Conservation (phyloP, 1,140 invertebrate species). For the Aphidius ervi region DNA sequence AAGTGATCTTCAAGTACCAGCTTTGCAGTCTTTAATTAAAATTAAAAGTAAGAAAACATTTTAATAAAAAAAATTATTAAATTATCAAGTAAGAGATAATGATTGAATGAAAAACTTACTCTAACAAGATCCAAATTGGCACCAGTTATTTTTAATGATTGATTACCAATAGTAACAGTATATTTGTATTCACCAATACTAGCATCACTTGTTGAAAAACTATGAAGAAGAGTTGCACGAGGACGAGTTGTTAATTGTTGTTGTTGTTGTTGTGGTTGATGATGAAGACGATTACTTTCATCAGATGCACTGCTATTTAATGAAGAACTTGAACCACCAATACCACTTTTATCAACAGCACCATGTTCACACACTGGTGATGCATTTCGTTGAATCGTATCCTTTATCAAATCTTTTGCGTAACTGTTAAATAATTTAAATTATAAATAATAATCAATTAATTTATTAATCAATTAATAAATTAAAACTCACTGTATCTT, state of each 20-base stretch:
- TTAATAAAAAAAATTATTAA: conserved; percentile 8
- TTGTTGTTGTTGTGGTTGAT: conserved; percentile 29
- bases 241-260: conserved; percentile 36
- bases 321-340: conserved; percentile 62
- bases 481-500: conserved; percentile 74
- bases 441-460: conserved; percentile 8
- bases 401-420: conserved; percentile 86
- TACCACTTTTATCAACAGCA: conserved; percentile 56
- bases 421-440: conserved; percentile 57
- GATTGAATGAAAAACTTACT: conserved; percentile 51
- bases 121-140: conserved; percentile 77
- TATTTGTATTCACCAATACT: conserved; percentile 81
- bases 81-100: conserved; percentile 12
- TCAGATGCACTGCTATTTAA: conserved; percentile 73
- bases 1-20: conserved; percentile 79
- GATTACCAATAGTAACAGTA: conserved; percentile 74
- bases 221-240: conserved; percentile 63
- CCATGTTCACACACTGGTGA: conserved; percentile 72
- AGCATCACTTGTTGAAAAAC: conserved; percentile 78
- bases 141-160: conserved; percentile 79
- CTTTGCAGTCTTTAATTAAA: conserved; percentile 68
- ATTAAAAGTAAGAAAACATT: conserved; percentile 1
- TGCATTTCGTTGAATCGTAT: conserved; percentile 87
- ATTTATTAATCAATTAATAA: background rate
- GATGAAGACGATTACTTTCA: conserved; percentile 57